These are phyloP conservation scores for Andrena dorsata DNA, from an alignment of 2,888 invertebrate species.

Conservation along the genomic window DNA sequence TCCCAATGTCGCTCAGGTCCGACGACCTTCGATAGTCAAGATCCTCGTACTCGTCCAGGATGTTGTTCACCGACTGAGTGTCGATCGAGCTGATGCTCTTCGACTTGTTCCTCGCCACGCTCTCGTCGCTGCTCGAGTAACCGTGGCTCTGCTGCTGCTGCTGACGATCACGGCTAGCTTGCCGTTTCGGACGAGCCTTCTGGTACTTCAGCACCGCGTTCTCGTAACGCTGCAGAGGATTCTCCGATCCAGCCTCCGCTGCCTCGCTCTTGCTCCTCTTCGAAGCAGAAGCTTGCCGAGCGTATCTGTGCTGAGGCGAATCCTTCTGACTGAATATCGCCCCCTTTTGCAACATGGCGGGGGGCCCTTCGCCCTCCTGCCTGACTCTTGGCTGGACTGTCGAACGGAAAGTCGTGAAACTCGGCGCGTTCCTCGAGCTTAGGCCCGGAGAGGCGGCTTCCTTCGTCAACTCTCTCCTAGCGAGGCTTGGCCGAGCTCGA, in stretches of 20 bases:
- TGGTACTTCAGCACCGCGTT: constrained; percentile 72
- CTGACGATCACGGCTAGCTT: constrained; percentile 64
- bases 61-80: constrained; percentile 81
- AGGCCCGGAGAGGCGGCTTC: constrained; percentile 13
- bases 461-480: constrained; percentile 47
- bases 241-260: constrained; percentile 49
- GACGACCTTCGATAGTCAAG: constrained; percentile 77
- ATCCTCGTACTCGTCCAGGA: constrained; percentile 81
- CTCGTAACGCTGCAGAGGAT: constrained; percentile 73
- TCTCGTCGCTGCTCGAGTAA: constrained; percentile 80
- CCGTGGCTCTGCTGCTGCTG: constrained; percentile 67
- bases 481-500: constrained; percentile 47
- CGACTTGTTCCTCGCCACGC: constrained; percentile 75
- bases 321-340: constrained; percentile 50
- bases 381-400: constrained; percentile 15
- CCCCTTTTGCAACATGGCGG: constrained; percentile 1
- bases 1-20: constrained; percentile 78
- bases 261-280: constrained; percentile 42
- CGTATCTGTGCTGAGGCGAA: constrained; percentile 38
- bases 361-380: constrained; percentile 9
- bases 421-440: constrained; percentile 43
- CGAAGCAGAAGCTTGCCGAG: constrained; percentile 37
- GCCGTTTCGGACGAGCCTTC: constrained; percentile 61
- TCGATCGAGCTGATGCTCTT: constrained; percentile 81
- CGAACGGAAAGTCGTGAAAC: constrained; percentile 55